Percentiles rank a stretch among this genome's conserved stretches.
Evolutionary conservation across 37 sponge, comb jelly and placozoan species (phyloP).

Genomic region (Axinella damicornis): DNA sequence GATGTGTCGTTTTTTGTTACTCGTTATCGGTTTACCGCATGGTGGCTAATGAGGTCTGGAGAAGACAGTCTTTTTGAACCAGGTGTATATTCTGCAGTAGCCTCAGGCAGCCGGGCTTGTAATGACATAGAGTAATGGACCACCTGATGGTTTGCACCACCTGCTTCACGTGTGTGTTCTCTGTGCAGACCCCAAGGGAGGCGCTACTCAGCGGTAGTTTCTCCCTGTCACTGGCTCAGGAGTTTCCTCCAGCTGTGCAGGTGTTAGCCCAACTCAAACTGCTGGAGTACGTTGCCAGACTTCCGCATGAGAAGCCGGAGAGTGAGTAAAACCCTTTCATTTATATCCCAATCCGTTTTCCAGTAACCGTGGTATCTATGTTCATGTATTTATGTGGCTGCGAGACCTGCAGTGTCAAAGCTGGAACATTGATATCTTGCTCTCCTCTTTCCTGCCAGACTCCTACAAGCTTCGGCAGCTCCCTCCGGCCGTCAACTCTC

Average conservation of each 20-base stretch:
- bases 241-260: constrained; percentile 30
- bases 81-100: no score
- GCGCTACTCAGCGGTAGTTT: constrained; percentile 14
- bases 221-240: constrained; percentile 23
- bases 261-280: constrained; percentile 50
- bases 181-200: constrained; percentile 30
- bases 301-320: constrained; percentile 75
- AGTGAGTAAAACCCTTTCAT: constrained; percentile 8
- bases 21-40: no score
- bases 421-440: neutral
- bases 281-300: constrained; percentile 28
- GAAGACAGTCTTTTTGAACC: no score
- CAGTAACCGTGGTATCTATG: no score
- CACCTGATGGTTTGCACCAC: no score
- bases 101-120: no score
- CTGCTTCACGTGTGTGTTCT: neutral
- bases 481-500: neutral
- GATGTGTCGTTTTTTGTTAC: no score
- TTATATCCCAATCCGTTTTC: no score
- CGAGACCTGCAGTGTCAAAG: neutral
- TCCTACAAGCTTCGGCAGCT: constrained; percentile 33
- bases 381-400: no score
- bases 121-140: no score
- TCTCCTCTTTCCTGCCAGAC: neutral
- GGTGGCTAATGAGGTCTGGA: no score